These are phyloP conservation scores for Ranitomeya variabilis DNA, from an alignment of 2,113 vertebrate species.

Conservation along the genomic window DNA sequence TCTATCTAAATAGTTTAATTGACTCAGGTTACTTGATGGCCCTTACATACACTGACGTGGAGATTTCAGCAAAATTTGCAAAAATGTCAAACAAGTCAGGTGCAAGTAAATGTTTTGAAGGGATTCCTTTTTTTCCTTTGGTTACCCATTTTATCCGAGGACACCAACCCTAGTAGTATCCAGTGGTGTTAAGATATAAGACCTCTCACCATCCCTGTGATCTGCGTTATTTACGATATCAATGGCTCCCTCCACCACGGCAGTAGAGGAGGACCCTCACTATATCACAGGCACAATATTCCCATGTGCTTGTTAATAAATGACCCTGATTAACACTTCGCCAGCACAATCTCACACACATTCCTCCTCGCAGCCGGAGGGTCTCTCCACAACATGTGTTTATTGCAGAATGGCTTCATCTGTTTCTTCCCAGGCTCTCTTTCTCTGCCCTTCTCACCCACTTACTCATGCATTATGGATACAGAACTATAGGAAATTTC, in stretches of 20 bases:
- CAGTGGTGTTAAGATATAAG: not conserved
- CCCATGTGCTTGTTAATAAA: constrained; percentile 27
- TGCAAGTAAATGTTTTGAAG: not conserved
- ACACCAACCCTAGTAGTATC: not conserved
- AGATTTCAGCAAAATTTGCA: not conserved
- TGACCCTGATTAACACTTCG: constrained; percentile 34
- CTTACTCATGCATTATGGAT: constrained; percentile 43
- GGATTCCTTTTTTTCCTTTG: not conserved
- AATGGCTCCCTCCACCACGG: not conserved
- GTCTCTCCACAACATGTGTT: constrained; percentile 17
- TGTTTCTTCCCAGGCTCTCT: constrained; percentile 16
- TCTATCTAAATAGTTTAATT: too few relatives aligned
- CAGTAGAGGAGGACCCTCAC: not conserved
- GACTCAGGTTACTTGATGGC: too few relatives aligned
- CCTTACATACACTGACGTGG: too few relatives aligned
- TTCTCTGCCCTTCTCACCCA: constrained; percentile 26
- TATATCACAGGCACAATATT: constrained; percentile 19
- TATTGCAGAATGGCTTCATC: not conserved
- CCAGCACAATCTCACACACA: constrained; percentile 32
- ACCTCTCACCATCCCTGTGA: not conserved
- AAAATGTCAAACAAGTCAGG: not conserved
- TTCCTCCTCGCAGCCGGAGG: not conserved
- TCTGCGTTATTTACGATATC: not conserved
- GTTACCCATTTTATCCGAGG: not conserved
- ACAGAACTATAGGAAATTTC: constrained; percentile 48